Evolutionary conservation across 2,797 vertebrate genomes (phyloP).

Genomic region (Lepilemur ruficaudatus): DNA sequence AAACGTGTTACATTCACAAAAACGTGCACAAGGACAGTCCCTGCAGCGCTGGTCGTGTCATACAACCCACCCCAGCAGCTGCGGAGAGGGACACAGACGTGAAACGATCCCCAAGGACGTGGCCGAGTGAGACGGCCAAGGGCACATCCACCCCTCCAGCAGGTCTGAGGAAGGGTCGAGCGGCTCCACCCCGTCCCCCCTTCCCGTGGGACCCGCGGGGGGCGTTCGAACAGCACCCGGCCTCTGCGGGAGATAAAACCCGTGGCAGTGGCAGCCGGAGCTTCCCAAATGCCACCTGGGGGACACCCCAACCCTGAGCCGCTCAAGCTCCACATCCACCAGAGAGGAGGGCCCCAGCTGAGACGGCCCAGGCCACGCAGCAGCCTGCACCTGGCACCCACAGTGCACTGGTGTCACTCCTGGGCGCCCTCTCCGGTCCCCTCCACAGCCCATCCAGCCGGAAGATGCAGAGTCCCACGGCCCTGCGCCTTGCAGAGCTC

Average conservation of each 20-base stretch:
- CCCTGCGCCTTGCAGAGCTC: not conserved
- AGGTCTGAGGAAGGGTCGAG: not conserved
- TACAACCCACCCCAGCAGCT: not conserved
- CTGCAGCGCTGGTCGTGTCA: rapidly evolving
- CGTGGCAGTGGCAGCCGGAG: rapidly evolving
- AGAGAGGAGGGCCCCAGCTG: not conserved
- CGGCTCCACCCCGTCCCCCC: not conserved
- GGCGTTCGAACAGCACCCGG: not conserved
- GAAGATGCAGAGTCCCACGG: rapidly evolving
- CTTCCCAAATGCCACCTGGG: not conserved
- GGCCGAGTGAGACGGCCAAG: not conserved
- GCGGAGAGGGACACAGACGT: rapidly evolving
- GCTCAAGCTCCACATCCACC: not conserved
- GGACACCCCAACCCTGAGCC: not conserved
- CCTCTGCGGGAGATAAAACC: not conserved
- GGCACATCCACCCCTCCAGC: not conserved
- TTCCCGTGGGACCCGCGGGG: not conserved
- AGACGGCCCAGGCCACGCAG: not conserved
- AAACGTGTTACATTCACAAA: not conserved
- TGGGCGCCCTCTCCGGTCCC: not conserved
- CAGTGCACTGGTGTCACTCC: not conserved
- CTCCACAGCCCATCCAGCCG: too few species aligned
- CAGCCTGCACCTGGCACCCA: not conserved
- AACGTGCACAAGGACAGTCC: rapidly evolving
- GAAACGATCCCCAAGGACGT: rapidly evolving